Conservation (phyloP, 2,888 invertebrate genomes). For the Apotomis betuletana region DNA sequence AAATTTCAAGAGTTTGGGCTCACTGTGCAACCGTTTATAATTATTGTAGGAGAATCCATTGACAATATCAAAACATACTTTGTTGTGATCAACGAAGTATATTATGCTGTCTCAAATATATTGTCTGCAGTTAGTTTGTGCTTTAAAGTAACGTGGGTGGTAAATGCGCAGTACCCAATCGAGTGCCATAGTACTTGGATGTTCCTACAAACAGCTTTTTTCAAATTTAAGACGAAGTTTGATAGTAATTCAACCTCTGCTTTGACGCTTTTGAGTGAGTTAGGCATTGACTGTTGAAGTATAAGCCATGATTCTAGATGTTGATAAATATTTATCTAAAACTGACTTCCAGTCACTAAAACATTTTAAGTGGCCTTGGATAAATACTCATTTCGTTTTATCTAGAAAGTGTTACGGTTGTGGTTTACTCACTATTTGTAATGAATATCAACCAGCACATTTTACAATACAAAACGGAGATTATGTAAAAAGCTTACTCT, state of each 20-base stretch:
- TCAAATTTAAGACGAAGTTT: constrained; percentile 14
- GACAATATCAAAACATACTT: not conserved
- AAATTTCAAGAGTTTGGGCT: not conserved
- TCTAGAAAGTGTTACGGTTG: too few species aligned
- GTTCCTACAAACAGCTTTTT: constrained; percentile 27
- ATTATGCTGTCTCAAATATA: constrained; percentile 23
- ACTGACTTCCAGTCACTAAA: too few species aligned
- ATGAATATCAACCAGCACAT: too few species aligned
- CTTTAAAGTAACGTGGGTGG: constrained; percentile 36
- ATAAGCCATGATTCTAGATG: not conserved
- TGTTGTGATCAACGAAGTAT: not conserved
- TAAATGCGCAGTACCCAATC: constrained; percentile 29
- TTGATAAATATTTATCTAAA: not conserved
- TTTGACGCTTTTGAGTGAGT: not conserved
- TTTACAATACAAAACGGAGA: too few species aligned
- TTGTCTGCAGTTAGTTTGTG: constrained; percentile 33
- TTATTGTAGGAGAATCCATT: not conserved
- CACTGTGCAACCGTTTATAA: not conserved
- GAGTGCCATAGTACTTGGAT: constrained; percentile 31
- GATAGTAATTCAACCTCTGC: constrained; percentile 13
- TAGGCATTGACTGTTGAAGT: not conserved
- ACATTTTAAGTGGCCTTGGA: too few species aligned
- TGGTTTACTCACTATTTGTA: too few species aligned
- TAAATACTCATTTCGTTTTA: too few species aligned
- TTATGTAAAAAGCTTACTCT: too few species aligned